These are phyloP conservation scores for Maniola hyperantus DNA, from an alignment of 2,888 invertebrate species.

Conservation along the genomic window DNA sequence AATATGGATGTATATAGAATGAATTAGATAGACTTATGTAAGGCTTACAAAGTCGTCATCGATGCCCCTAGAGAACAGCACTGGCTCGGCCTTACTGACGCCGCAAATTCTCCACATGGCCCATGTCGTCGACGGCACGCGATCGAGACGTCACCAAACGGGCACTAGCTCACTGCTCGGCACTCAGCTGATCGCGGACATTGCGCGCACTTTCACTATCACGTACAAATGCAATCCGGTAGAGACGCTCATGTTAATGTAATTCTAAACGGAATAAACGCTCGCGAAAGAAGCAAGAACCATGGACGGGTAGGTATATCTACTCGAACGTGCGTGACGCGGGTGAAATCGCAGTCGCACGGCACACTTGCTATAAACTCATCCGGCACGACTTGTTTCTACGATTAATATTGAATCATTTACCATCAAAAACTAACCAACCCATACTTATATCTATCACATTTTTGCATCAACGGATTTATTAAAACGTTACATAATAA, in stretches of 20 bases:
- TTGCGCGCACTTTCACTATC: conserved; percentile 74
- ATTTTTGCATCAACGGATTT: not conserved
- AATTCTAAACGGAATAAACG: conserved; percentile 64
- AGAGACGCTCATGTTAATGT: conserved; percentile 58
- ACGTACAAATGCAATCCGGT: conserved; percentile 35
- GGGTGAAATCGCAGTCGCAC: conserved; percentile 68
- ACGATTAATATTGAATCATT: conserved; percentile 1
- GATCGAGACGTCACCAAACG: conserved; percentile 53
- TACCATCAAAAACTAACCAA: conserved; percentile 3
- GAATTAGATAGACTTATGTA: conserved; percentile 33
- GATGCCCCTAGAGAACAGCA: conserved; percentile 62
- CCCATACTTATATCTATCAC: not conserved
- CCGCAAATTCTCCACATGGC: conserved; percentile 81
- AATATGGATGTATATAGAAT: not conserved
- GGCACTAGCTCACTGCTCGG: conserved; percentile 26
- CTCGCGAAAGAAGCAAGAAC: conserved; percentile 49
- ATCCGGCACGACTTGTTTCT: conserved; percentile 61
- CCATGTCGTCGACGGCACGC: conserved; percentile 72
- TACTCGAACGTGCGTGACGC: conserved; percentile 77
- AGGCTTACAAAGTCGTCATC: conserved; percentile 75
- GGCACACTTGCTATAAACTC: conserved; percentile 67
- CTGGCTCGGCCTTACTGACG: conserved; percentile 76
- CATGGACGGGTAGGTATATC: conserved; percentile 57
- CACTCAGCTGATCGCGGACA: conserved; percentile 68
- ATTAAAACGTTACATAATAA: conserved; percentile 4